Base-by-base conservation (phyloP, 2,888 invertebrate genomes). In the Lasioglossum malachurum region DNA sequence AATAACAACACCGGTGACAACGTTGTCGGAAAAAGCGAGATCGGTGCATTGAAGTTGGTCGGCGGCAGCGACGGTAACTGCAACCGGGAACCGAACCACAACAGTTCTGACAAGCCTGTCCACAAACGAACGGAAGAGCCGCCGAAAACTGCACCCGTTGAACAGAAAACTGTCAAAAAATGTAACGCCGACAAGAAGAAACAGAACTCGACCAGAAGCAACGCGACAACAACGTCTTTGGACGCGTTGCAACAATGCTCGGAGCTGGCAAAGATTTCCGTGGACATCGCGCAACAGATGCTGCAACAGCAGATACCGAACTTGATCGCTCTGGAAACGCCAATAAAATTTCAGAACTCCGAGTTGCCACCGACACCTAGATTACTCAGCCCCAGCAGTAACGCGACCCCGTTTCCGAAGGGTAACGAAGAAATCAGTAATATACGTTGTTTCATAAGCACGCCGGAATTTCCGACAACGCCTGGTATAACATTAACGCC, bases 381-480 rank as follows among this genome's bases (percentile, higher is more conserved):
- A 76, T 49, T 95, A 23, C 83, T 94, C 0, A 93, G 93, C 41
- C 95, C 95, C 0, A 93, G 89, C 5, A 94, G 92, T 19, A 93
- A 83, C 75, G 82, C 90, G 4, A 88, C 92, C 0, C 92, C 92
- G 0, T 94, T 93, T 67, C 76, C 89, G 5, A 91, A 92, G 49
- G 83, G 88, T 1, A 86, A 77, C 44, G 94, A 94, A 2, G 93
- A 94, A 14, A 90, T 92, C 0, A 88, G 84, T 1, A 94, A 92
- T 75, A 88, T 95, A 53, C 92, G 90, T n/a, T 91, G 92, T 27
- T 93, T 94, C 23, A 92, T 95, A 10, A 85, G 91, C 4, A 95
- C 95, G 0, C 95, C 95, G 1, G 95, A 95, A 60, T 94, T 94
- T 69, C 95, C 95, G 1, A 92, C 90, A 2, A 95, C 95, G 0